Base-by-base conservation (phyloP, 2,888 invertebrate species). In the Prosapia bicincta region DNA sequence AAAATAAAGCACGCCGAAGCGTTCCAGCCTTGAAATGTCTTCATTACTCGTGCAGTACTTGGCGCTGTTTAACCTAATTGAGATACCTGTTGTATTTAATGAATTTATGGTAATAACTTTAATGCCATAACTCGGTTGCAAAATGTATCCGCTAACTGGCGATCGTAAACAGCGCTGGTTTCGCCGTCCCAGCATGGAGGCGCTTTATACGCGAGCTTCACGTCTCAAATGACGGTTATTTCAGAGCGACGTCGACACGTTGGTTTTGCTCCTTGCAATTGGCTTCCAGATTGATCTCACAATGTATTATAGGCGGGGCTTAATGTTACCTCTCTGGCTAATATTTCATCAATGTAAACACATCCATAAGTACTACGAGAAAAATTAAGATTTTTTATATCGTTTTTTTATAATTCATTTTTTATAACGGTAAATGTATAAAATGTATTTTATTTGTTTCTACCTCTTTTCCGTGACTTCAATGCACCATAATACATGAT, bases 11-110 rank as follows among this genome's bases (percentile, higher is more conserved):
- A 54, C 54, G 15, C 20, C 3, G 20, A 54, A 54, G 54, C 13
- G 54, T 54, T 54, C 20, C 20, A 69, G 10, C 69, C 69, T 28
- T 65, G 74, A 25, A 69, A 74, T 54, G 74, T 69, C 74, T 74
- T 74, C 69, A 74, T 74, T 74, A 74, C 69, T 74, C 74, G 54
- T 54, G 20, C 54, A 20, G 54, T 54, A 54, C 54, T 54, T 20
- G n/a, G 20, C 54, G 20, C 2, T 54, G 54, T 3, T n/a, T 9
- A 9, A 20, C 20, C 54, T 54, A 54, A 54, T 54, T 54, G 54
- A 54, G 54, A 54, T 54, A 54, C 54, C 20, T 54, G 54, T 54
- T 54, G 54, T 54, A 54, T 20, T 54, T 54, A 54, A 54, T 54
- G 54, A 54, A 54, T 54, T 54, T 54, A 54, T 20, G 54, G 54